phyloP scores from a whole-genome alignment of 2,797 vertebrate genomes.

The Pyrocephalus nanus region DNA sequence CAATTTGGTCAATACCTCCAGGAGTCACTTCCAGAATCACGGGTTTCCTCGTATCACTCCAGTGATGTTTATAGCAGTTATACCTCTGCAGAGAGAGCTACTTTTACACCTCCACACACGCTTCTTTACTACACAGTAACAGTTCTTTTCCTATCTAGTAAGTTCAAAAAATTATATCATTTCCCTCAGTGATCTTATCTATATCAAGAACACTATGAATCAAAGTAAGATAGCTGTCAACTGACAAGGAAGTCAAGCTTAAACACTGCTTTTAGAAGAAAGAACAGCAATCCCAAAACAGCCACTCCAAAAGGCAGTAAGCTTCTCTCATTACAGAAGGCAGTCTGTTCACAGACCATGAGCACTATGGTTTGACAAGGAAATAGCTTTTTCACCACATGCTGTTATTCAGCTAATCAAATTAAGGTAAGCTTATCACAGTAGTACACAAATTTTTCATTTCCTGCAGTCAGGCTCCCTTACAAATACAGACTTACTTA shows the following conservation, averaged over 20 bases:
- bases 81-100: conserved; percentile 83
- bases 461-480: neutral
- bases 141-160: neutral
- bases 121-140: neutral
- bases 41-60: conserved; percentile 89
- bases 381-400: neutral
- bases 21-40: conserved; percentile 95
- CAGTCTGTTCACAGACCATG: neutral
- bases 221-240: neutral
- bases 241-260: neutral
- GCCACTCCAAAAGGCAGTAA: neutral
- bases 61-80: conserved; percentile 98
- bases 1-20: conserved; percentile 96
- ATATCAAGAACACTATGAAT: neutral
- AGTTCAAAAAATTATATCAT: neutral
- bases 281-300: neutral
- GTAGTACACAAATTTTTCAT: neutral
- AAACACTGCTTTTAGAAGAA: neutral
- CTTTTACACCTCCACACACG: neutral
- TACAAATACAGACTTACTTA: neutral
- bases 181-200: neutral
- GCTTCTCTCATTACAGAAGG: neutral
- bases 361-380: neutral
- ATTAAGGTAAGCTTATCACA: neutral
- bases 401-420: neutral